Evolutionary conservation across 2,888 invertebrate genomes (phyloP), one percentile per base, ranked within the genome.

Genomic region (Punctoribates punctum): DNA sequence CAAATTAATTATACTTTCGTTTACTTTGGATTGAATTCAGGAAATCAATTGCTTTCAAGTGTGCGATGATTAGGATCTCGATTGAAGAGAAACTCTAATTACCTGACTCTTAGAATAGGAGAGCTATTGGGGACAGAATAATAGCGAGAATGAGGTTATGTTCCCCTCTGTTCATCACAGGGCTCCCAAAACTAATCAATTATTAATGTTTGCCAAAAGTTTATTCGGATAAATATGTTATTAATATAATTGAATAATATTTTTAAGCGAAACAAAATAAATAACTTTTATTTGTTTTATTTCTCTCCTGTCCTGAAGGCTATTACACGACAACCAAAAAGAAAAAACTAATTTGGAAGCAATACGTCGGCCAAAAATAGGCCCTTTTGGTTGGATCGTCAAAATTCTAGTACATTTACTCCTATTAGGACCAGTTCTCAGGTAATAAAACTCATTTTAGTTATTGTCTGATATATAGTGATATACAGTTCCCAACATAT

Each of bases 381-480:
- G 78, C 34, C 76, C 75, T 54, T 27, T 74, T 46, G 78, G 77
- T 25, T 80, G 80, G 80, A 77, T 77, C 46, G 38, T 79, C 67
- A 76, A 79, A 27, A 42, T 78, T 29, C 48, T 80, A 34, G 77
- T 79, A 67, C 80, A 80, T 67, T 62, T 79, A 15, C 27, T 78
- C 17, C 77, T 79, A 60, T 75, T 80, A 54, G 80, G 80, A 73
- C 76, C 78, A 34, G 73, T 79, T 23, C 76, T 79, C 77, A 79
- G 80, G 80, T 80, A 70, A 77, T 54, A 15, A 27, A 48, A 51
- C 60, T 60, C n/a, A 23, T 60, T 60, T n/a, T 11, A 23, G 34
- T 6, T 34, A 8, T 34, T 34, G 8, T 60, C n/a, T n/a, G n/a
- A n/a, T n/a, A n/a, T n/a, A n/a, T n/a, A n/a, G 60, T 60, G 23